Evolutionary conservation across 2,797 vertebrate species (phyloP), one percentile per base, ranked within the genome.

Genomic region (Acanthopagrus latus): DNA sequence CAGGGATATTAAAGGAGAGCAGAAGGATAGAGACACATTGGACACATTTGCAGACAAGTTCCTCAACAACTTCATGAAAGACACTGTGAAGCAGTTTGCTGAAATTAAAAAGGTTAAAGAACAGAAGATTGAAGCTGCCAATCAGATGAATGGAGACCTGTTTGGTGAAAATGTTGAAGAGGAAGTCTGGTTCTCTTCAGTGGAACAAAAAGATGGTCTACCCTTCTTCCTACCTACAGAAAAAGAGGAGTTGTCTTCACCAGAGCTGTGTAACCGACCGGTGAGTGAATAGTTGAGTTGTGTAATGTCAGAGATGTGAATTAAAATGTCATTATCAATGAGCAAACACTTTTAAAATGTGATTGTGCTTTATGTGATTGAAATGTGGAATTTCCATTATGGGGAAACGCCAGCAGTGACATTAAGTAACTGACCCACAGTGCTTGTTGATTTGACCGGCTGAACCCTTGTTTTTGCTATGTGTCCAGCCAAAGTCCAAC

Each of bases 191-290:
- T 85, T 93, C 50, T 64, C 94, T 21, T 89, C 82, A 68, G 78
- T 85, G 29, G 76, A 51, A 27, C 91, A 95, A 86, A 86, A 91
- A 7, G 86, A 95, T 0, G 62, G 82, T 59, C 85, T 97, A 9
- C 94, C 93, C 67, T 93, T 88, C 87, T 95, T 96, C 89, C 90
- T 96, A 44, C 84, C 95, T 69, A 86, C 88, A 25, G 94, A 96
- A n/a, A 94, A 97, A 80, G 92, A 97, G 51, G 97, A 97, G 86
- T 93, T 95, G 83, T 97, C 96, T 23, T 99, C 97, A 86, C 97
- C 97, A 77, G 98, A 99, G 66, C 91, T 97, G 83, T 97, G 95
- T 82, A 95, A 95, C 87, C 94, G 95, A 91, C 95, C 96, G 7
- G 98, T 99, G 80, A 97, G 98, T 97, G 84, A 51, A 12, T 71